These are phyloP conservation scores for Orycteropus afer DNA, from an alignment of 2,113 vertebrate genomes.

Conservation along the genomic window DNA sequence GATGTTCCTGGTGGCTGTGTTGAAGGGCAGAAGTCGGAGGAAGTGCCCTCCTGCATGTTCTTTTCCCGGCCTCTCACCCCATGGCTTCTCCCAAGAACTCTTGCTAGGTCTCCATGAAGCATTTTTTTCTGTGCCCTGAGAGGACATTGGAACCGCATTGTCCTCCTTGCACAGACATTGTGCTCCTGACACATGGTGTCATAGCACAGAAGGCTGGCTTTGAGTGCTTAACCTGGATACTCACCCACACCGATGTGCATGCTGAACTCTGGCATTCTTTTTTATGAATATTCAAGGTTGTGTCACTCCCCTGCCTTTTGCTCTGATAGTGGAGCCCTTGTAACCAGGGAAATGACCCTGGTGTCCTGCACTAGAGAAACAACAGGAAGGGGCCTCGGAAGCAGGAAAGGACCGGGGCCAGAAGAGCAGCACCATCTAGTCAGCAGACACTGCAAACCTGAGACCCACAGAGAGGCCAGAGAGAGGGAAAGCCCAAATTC, in stretches of 20 bases:
- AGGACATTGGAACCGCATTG: not conserved
- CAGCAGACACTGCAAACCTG: not conserved
- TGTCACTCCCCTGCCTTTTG: not conserved
- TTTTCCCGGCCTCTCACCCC: not conserved
- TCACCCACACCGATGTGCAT: fast-evolving
- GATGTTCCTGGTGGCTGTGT: fast-evolving
- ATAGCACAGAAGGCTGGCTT: fast-evolving
- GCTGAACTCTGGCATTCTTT: not conserved
- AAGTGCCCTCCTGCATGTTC: fast-evolving
- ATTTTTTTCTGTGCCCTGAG: not conserved
- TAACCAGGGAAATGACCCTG: not conserved
- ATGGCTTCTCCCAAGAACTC: not conserved
- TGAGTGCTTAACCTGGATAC: not conserved
- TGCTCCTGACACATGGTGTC: fast-evolving
- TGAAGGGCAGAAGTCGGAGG: fast-evolving
- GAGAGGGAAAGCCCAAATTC: not conserved
- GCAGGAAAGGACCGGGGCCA: not conserved
- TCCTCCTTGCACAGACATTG: not conserved
- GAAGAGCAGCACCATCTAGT: not conserved
- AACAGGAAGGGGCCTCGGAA: not conserved
- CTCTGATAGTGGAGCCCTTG: not conserved
- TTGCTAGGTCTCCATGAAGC: not conserved
- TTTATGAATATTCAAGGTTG: too few relatives aligned
- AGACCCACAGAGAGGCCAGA: not conserved
- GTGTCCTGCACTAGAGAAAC: not conserved